These are phyloP conservation scores for Monochamus alternatus DNA, from an alignment of 2,888 invertebrate genomes.

Conservation along the genomic window DNA sequence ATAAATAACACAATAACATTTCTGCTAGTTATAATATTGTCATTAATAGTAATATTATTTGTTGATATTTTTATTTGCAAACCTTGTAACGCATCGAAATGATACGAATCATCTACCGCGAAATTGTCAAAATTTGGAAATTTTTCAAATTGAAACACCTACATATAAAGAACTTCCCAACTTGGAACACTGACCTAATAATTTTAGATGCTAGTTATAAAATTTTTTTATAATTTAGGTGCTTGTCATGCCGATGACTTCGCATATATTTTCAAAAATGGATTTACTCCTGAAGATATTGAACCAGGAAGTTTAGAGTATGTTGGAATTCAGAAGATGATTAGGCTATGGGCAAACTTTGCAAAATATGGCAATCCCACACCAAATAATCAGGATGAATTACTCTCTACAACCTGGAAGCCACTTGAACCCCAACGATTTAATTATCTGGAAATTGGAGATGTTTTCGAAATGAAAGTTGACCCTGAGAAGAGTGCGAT, in stretches of 20 bases:
- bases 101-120: no score
- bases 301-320: background rate
- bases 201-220: no score
- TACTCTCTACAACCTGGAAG: conserved; percentile 58
- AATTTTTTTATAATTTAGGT: background rate
- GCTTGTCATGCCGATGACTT: conserved; percentile 2
- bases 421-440: conserved; percentile 55
- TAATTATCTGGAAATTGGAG: conserved; percentile 61
- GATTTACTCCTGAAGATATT: conserved; percentile 1
- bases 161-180: no score
- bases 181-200: no score
- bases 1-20: no score
- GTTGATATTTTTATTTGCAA: no score
- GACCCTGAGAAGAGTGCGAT: conserved; percentile 61
- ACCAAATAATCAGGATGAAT: background rate
- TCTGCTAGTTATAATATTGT: no score
- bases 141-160: no score
- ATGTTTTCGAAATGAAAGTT: conserved; percentile 54
- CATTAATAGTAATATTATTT: no score
- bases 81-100: no score
- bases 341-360: background rate
- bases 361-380: conserved; percentile 4
- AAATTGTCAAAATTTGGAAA: no score
- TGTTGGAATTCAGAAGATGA: background rate
- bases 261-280: background rate